phyloP scores from a whole-genome alignment of 2,113 vertebrate species.

The Struthidea cinerea region DNA sequence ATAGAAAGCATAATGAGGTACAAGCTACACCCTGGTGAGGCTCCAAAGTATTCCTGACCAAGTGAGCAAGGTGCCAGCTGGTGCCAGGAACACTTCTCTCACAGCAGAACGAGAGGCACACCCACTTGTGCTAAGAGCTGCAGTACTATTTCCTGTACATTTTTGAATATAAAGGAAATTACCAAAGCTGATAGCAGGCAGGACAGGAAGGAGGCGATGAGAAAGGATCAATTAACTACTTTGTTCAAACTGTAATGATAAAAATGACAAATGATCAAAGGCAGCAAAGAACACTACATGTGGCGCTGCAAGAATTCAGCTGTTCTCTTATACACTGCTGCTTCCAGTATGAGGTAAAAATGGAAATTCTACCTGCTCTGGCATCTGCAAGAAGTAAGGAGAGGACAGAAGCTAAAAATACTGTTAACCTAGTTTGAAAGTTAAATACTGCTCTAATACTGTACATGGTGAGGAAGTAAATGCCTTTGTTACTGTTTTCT shows the following conservation, averaged over 20 bases:
- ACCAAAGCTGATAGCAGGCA: background rate
- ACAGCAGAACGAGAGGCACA: background rate
- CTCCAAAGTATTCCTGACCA: background rate
- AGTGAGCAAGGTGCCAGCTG: background rate
- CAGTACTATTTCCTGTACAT: background rate
- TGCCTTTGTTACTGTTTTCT: background rate
- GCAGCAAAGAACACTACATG: background rate
- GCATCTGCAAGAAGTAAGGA: background rate
- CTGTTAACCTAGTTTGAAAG: background rate
- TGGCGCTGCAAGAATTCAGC: background rate
- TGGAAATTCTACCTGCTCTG: background rate
- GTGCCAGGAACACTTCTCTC: background rate
- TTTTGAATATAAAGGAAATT: background rate
- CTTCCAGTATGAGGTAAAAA: background rate
- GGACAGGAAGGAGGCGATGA: background rate
- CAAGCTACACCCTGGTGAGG: background rate
- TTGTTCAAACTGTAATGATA: conserved; percentile 18
- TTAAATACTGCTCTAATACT: background rate
- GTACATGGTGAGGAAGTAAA: background rate
- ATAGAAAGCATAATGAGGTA: background rate
- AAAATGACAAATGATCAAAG: conserved; percentile 55
- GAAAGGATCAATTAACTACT: conserved; percentile 48
- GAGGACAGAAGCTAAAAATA: conserved; percentile 23
- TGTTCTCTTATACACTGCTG: background rate
- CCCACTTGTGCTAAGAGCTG: background rate